Percentiles rank a stretch among this genome's conserved stretches.
Conservation (phyloP, 2,113 vertebrate species). For the Ginglymostoma cirratum region DNA sequence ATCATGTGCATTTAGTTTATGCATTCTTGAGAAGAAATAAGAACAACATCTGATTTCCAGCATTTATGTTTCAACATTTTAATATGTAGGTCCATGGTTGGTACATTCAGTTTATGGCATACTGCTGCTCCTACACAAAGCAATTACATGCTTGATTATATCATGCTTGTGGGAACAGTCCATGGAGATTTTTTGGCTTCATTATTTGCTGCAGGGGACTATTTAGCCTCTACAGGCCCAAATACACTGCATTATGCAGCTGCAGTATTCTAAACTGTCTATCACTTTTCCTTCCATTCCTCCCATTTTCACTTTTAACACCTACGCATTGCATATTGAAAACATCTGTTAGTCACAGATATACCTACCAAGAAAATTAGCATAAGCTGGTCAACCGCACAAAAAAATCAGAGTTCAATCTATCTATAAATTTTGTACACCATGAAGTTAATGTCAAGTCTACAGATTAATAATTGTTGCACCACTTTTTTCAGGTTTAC, state of each 20-base stretch:
- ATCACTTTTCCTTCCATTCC: neutral
- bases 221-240: conserved; percentile 20
- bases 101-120: neutral
- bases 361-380: neutral
- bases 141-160: neutral
- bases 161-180: neutral
- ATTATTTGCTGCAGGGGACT: conserved; percentile 21
- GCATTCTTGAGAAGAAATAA: neutral
- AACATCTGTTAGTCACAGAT: neutral
- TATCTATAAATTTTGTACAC: neutral
- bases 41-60: neutral
- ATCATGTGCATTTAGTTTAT: neutral
- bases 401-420: neutral
- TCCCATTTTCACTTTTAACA: neutral
- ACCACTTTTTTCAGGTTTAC: neutral
- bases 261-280: conserved; percentile 10
- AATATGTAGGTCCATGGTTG: neutral
- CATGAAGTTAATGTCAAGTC: neutral
- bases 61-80: neutral
- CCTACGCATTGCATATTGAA: neutral
- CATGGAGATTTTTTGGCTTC: conserved; percentile 11
- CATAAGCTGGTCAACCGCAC: neutral
- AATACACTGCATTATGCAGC: neutral
- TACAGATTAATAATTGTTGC: neutral
- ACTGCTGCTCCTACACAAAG: neutral